These are phyloP conservation scores for Stigmatopora argus DNA, from an alignment of 2,113 vertebrate genomes.

Conservation along the genomic window DNA sequence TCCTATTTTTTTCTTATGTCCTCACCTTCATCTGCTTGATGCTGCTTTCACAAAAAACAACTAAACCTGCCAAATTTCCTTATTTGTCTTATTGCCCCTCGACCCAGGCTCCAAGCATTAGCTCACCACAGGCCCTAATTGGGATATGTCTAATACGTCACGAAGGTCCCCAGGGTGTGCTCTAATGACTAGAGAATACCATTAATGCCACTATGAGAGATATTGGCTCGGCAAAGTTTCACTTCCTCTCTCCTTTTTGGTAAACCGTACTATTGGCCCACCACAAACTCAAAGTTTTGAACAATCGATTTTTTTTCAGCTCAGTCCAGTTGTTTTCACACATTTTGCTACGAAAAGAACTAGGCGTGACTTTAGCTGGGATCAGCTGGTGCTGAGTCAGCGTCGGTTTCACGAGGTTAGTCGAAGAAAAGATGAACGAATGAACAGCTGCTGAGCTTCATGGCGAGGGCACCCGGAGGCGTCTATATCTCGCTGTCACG, in stretches of 20 bases:
- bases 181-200: constrained; percentile 69
- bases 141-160: constrained; percentile 62
- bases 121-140: constrained; percentile 65
- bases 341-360: constrained; percentile 1
- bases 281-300: constrained; percentile 35
- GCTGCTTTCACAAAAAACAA: constrained; percentile 23
- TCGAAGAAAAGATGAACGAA: constrained; percentile 34
- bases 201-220: constrained; percentile 65
- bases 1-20: constrained; percentile 40
- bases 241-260: constrained; percentile 15
- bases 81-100: constrained; percentile 45
- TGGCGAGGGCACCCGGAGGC: constrained; percentile 33
- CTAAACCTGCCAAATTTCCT: constrained; percentile 34
- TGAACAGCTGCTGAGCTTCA: constrained; percentile 43
- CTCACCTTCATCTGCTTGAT: constrained; percentile 33
- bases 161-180: constrained; percentile 48
- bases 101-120: constrained; percentile 43
- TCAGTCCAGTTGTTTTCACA: neutral
- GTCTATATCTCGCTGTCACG: constrained; percentile 54
- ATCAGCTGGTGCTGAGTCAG: constrained; percentile 29
- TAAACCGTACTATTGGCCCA: constrained; percentile 14
- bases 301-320: constrained; percentile 22
- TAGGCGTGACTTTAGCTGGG: constrained; percentile 1
- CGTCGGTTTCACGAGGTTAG: constrained; percentile 44
- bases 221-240: too few species aligned